Evolutionary conservation across 1,140 invertebrate genomes (phyloP).

Genomic region (Chymomyza costata): DNA sequence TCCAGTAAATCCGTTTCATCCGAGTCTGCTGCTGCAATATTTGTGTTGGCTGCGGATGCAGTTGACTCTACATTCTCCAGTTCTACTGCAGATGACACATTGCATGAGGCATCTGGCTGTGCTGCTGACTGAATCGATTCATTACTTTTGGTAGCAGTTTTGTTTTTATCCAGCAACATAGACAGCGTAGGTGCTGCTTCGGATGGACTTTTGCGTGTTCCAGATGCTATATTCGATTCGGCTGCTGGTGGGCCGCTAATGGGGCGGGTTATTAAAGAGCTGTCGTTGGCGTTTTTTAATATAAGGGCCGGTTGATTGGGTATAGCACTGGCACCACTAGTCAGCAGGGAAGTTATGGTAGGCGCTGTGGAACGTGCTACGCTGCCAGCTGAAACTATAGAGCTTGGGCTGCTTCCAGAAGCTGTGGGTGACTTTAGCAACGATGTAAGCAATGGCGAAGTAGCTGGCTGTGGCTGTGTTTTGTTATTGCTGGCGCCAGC

Average conservation of each 20-base stretch:
- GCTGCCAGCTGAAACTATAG: constrained; percentile 19
- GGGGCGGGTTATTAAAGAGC: constrained; percentile 47
- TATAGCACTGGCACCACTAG: constrained; percentile 34
- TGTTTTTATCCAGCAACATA: constrained; percentile 80
- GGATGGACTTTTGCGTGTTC: constrained; percentile 76
- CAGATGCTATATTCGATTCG: constrained; percentile 17
- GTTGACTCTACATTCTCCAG: constrained; percentile 2
- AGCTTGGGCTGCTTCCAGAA: too few relatives aligned
- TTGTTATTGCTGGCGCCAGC: constrained; percentile 18
- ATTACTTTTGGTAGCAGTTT: constrained; percentile 75
- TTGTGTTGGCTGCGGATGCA: constrained; percentile 3
- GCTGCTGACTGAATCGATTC: constrained; percentile 11
- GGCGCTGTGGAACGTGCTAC: constrained; percentile 67
- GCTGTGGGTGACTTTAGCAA: constrained; percentile 83
- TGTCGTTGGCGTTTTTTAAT: constrained; percentile 43
- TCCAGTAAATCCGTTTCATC: constrained; percentile 58
- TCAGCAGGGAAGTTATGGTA: constrained; percentile 62
- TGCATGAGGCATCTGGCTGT: constrained; percentile 15
- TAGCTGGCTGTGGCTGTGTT: constrained; percentile 28
- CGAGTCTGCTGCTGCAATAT: constrained; percentile 10
- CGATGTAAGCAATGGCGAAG: constrained; percentile 88
- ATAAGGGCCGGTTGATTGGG: constrained; percentile 56
- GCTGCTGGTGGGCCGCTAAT: constrained; percentile 50
- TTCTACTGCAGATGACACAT: constrained; percentile 15
- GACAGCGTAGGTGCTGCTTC: constrained; percentile 81